Conservation (phyloP, 2,888 invertebrate species). For the Cephus sareptanus region DNA sequence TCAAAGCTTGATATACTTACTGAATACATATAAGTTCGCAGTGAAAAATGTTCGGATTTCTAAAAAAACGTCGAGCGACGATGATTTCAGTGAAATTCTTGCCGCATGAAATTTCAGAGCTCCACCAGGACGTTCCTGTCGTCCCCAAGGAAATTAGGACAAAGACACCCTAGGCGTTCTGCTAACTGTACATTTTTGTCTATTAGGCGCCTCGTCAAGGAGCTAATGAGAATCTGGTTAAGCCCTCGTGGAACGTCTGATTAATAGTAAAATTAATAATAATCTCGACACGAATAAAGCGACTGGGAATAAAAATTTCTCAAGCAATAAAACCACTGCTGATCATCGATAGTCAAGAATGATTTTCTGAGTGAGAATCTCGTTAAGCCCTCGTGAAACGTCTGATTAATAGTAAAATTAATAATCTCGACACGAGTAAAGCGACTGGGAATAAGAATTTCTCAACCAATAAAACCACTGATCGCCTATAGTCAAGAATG, state of each 20-base stretch:
- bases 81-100: neutral
- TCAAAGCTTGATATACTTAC: neutral
- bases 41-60: neutral
- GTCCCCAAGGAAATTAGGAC: neutral
- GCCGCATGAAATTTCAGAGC: neutral
- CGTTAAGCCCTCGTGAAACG: neutral
- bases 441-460: neutral
- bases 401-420: neutral
- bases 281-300: neutral
- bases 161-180: neutral
- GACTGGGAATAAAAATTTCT: neutral
- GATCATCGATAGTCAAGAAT: slow-evolving; percentile 12
- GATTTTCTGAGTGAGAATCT: slow-evolving; percentile 25
- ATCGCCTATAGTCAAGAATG: slow-evolving; percentile 16
- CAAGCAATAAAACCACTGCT: neutral
- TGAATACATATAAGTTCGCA: neutral
- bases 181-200: neutral
- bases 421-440: neutral
- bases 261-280: neutral
- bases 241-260: neutral
- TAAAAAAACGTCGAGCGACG: no score
- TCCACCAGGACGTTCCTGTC: neutral
- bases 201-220: neutral
- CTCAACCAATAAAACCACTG: neutral
- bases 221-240: neutral